These are phyloP conservation scores for Lepisosteus oculatus DNA, from an alignment of 2,113 vertebrate species.

Conservation along the genomic window DNA sequence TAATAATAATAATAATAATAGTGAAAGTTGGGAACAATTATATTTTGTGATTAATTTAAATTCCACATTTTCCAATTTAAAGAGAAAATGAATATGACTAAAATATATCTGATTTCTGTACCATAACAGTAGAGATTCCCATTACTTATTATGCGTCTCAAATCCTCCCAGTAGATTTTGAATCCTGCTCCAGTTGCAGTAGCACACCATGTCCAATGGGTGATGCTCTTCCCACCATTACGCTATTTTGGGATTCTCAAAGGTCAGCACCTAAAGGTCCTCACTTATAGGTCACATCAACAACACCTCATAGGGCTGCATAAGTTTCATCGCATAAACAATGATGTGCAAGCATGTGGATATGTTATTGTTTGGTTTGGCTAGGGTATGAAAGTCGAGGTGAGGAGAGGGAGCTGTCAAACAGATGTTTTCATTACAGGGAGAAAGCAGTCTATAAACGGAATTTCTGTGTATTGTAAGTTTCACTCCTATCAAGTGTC, in stretches of 20 bases:
- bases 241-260: conserved; percentile 4
- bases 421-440: conserved; percentile 26
- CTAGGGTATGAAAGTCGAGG: not conserved
- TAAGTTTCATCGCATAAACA: conserved; percentile 53
- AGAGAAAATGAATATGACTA: no score
- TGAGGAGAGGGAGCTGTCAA: not conserved
- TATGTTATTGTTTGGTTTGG: not conserved
- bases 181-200: not conserved
- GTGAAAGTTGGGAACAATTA: no score
- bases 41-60: no score
- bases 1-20: no score
- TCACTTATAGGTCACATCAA: conserved; percentile 39
- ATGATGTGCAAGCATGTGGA: conserved; percentile 40
- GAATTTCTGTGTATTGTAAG: conserved; percentile 35
- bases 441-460: conserved; percentile 39
- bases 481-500: conserved; percentile 42
- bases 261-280: conserved; percentile 30
- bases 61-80: no score
- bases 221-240: not conserved
- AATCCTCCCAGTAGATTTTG: no score
- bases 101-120: no score
- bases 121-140: no score
- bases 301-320: conserved; percentile 51
- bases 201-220: not conserved
- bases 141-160: no score